Evolutionary conservation across 2,113 vertebrate genomes (phyloP).

Genomic region (Isichthys henryi): DNA sequence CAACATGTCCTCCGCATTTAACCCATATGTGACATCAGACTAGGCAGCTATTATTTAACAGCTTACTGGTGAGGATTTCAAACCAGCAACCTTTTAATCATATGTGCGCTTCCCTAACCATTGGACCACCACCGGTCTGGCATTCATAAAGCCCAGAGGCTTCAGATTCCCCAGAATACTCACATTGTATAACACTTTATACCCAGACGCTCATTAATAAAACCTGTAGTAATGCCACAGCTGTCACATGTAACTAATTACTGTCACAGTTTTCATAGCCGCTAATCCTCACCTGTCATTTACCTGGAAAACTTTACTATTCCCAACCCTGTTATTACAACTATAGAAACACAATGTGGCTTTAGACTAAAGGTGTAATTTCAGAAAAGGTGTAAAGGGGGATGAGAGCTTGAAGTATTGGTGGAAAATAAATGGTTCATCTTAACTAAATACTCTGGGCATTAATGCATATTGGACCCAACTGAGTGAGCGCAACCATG

Average conservation of each 20-base stretch:
- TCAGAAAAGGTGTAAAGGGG: background rate
- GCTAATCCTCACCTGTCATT: background rate
- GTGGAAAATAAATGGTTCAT: background rate
- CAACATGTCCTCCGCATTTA: background rate
- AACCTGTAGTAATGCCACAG: background rate
- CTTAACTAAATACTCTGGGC: background rate
- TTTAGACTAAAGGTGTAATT: background rate
- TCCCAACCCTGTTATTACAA: background rate
- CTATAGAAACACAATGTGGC: background rate
- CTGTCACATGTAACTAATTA: background rate
- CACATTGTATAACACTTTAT: background rate
- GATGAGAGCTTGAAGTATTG: background rate
- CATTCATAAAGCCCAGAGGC: background rate
- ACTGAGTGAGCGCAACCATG: background rate
- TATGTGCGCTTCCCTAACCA: background rate
- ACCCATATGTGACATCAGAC: background rate
- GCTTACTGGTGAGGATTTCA: background rate
- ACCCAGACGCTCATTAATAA: background rate
- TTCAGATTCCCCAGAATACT: background rate
- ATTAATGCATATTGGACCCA: constrained; percentile 3
- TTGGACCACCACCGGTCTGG: background rate
- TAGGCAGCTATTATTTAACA: background rate
- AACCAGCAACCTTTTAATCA: background rate
- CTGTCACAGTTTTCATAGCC: background rate
- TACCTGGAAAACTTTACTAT: background rate